Conservation (phyloP, 2,888 invertebrate species). For the Acleris sparsana region DNA sequence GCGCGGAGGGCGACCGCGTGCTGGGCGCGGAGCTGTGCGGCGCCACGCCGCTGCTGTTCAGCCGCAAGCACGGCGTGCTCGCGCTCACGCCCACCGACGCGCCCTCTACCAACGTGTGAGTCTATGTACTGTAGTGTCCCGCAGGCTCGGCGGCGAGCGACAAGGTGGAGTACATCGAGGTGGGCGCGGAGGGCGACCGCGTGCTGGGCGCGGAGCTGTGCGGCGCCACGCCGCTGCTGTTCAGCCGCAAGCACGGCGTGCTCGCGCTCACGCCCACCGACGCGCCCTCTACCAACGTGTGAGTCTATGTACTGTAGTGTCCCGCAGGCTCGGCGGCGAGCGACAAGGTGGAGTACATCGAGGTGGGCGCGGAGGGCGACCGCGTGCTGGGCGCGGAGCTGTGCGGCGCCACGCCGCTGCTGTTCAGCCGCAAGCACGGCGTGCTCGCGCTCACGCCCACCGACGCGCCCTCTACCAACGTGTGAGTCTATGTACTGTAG, state of each 20-base stretch:
- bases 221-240: slow-evolving; percentile 55
- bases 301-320: background rate
- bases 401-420: slow-evolving; percentile 66
- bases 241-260: slow-evolving; percentile 66
- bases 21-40: slow-evolving; percentile 88
- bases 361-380: no score
- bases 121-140: no score
- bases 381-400: slow-evolving; percentile 89
- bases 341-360: no score
- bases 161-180: no score
- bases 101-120: slow-evolving; percentile 7
- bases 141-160: no score
- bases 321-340: no score
- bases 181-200: no score
- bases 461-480: slow-evolving; percentile 1
- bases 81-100: slow-evolving; percentile 42
- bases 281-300: slow-evolving; percentile 6
- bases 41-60: slow-evolving; percentile 60
- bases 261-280: slow-evolving; percentile 47
- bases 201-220: slow-evolving; percentile 90
- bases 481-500: background rate
- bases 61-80: slow-evolving; percentile 65
- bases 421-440: slow-evolving; percentile 67
- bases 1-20: slow-evolving; percentile 85
- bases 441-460: slow-evolving; percentile 52